phyloP scores from a whole-genome alignment of 2,797 vertebrate genomes.

The Hyperoplus lanceolatus region DNA sequence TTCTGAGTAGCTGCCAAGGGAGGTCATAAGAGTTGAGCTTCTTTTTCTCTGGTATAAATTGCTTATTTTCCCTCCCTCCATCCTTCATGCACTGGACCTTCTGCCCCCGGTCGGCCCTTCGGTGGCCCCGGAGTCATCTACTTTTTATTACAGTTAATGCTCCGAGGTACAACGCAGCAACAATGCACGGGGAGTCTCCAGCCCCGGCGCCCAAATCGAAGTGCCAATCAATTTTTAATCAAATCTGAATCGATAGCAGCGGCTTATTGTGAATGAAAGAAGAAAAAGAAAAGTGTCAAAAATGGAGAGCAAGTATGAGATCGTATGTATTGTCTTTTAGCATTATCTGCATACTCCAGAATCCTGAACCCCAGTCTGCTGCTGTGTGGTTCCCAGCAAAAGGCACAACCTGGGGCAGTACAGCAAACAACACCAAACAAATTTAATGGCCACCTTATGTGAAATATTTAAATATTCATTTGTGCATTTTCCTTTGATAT shows the following conservation, averaged over 20 bases:
- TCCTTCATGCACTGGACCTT: slow-evolving; percentile 76
- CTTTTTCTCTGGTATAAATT: slow-evolving; percentile 78
- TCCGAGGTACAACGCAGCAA: slow-evolving; percentile 64
- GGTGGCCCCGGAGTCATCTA: slow-evolving; percentile 74
- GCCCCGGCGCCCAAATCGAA: slow-evolving; percentile 50
- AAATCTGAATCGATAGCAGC: slow-evolving; percentile 67
- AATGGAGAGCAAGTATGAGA: slow-evolving; percentile 39
- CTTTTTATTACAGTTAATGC: slow-evolving; percentile 84
- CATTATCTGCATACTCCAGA: slow-evolving; percentile 38
- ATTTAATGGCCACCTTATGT: slow-evolving; percentile 66
- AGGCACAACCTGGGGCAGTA: slow-evolving; percentile 2
- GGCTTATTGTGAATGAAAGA: slow-evolving; percentile 60
- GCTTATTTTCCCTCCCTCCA: slow-evolving; percentile 75
- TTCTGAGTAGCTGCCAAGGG: slow-evolving; percentile 69
- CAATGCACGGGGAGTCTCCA: slow-evolving; percentile 55
- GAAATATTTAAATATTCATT: slow-evolving; percentile 78
- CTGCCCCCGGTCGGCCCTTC: slow-evolving; percentile 64
- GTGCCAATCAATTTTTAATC: slow-evolving; percentile 83
- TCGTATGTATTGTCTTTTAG: slow-evolving; percentile 29
- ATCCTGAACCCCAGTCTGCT: slow-evolving; percentile 21
- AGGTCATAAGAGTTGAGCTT: slow-evolving; percentile 77
- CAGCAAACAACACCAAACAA: slow-evolving; percentile 51
- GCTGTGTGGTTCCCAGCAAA: background rate
- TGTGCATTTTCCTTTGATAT: slow-evolving; percentile 71
- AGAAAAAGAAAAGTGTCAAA: slow-evolving; percentile 34